Conservation (phyloP, 2,797 vertebrate species). For the Channallabes apus region DNA sequence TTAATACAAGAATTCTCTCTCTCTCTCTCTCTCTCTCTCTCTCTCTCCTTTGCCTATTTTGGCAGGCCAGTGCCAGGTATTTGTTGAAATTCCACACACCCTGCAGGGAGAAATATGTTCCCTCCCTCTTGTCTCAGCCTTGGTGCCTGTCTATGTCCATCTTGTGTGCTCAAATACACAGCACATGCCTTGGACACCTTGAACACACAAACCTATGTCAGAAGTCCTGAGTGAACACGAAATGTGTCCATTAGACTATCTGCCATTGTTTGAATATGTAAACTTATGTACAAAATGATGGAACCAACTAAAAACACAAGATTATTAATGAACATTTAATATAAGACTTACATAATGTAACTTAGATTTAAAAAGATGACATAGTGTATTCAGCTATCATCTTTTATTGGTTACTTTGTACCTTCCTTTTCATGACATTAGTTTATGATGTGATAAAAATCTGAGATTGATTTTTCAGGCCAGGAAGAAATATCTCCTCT, state of each 20-base stretch:
- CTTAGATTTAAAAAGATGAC: background rate
- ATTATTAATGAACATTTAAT: background rate
- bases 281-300: background rate
- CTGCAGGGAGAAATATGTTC: conserved; percentile 79
- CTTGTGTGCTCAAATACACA: conserved; percentile 66
- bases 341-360: background rate
- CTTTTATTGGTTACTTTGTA: background rate
- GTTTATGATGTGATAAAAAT: conserved; percentile 25
- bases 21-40: conserved; percentile 27
- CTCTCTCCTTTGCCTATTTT: conserved; percentile 68
- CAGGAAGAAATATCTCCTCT: conserved; percentile 1
- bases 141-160: conserved; percentile 78
- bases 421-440: conserved; percentile 4
- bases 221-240: conserved; percentile 23
- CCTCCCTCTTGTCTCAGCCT: conserved; percentile 63
- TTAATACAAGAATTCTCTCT: background rate
- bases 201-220: conserved; percentile 49
- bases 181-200: conserved; percentile 63
- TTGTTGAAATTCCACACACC: conserved; percentile 85
- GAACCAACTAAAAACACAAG: background rate
- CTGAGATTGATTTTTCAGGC: conserved; percentile 1
- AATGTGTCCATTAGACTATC: conserved; percentile 12
- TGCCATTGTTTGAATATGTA: background rate
- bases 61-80: conserved; percentile 82
- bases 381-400: background rate